Percentiles rank a stretch among this genome's conserved stretches.
Evolutionary conservation across 2,113 vertebrate genomes (phyloP).

Genomic region (Poeciliopsis prolifica): DNA sequence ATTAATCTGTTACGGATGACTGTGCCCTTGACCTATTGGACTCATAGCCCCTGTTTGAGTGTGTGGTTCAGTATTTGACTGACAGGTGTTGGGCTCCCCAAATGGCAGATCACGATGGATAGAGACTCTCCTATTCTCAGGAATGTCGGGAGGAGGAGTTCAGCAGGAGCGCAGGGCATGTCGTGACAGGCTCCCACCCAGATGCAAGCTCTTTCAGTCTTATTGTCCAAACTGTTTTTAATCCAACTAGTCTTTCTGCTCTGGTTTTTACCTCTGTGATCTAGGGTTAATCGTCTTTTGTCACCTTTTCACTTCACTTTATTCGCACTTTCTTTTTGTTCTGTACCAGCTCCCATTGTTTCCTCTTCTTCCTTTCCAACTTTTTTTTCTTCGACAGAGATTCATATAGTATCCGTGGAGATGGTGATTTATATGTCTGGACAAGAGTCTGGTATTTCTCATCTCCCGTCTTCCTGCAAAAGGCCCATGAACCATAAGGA

Average conservation of each 20-base stretch:
- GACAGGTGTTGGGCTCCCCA: slow-evolving; percentile 51
- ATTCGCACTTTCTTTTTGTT: background rate
- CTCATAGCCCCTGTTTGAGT: background rate
- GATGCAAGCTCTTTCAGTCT: slow-evolving; percentile 36
- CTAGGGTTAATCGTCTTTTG: background rate
- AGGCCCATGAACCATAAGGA: slow-evolving; percentile 33
- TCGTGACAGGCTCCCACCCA: slow-evolving; percentile 61
- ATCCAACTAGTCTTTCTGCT: slow-evolving; percentile 12
- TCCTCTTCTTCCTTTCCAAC: slow-evolving; percentile 2
- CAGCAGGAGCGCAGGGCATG: slow-evolving; percentile 49
- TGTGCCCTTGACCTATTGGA: background rate
- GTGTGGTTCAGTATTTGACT: slow-evolving; percentile 19
- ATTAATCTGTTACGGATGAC: background rate
- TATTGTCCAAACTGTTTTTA: slow-evolving; percentile 26
- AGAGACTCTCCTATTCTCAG: slow-evolving; percentile 50
- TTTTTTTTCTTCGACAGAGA: slow-evolving; percentile 24
- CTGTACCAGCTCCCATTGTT: slow-evolving; percentile 5
- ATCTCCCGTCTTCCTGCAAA: slow-evolving; percentile 43
- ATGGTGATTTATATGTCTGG: slow-evolving; percentile 34
- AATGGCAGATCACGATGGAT: slow-evolving; percentile 44
- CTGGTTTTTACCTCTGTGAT: background rate
- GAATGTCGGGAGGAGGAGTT: slow-evolving; percentile 68
- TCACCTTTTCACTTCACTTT: background rate
- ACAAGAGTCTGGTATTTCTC: slow-evolving; percentile 63
- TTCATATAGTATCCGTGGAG: slow-evolving; percentile 35